A percentile compares a stretch with the other conserved stretches of the same genome.
Evolutionary conservation across 2,888 invertebrate genomes (phyloP).

Genomic region (Hedychridium roseum): DNA sequence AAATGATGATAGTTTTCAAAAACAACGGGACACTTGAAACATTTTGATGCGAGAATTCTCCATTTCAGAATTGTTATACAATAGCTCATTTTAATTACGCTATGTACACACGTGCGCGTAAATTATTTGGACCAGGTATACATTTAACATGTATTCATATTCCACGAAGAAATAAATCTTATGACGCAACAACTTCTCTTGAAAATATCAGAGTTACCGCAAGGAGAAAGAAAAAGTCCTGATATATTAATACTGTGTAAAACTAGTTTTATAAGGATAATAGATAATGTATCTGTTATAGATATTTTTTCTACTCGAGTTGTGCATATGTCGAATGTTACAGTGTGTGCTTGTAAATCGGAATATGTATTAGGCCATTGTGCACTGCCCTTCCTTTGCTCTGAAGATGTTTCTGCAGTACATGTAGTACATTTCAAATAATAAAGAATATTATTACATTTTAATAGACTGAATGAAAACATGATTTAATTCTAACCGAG

Average conservation of each 20-base stretch:
- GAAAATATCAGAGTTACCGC: conserved; percentile 28
- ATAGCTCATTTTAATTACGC: too few relatives aligned
- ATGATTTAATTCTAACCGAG: too few relatives aligned
- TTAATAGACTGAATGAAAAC: background rate
- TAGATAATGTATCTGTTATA: conserved; percentile 53
- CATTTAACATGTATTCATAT: conserved; percentile 18
- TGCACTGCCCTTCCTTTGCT: conserved; percentile 47
- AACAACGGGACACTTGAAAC: too few relatives aligned
- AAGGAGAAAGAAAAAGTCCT: conserved; percentile 31
- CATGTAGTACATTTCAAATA: conserved; percentile 16
- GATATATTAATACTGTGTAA: conserved; percentile 44
- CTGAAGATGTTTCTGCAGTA: conserved; percentile 12
- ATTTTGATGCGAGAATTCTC: too few relatives aligned
- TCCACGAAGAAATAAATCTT: conserved; percentile 19
- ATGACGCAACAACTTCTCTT: conserved; percentile 16
- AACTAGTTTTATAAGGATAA: conserved; percentile 50
- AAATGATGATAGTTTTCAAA: too few relatives aligned
- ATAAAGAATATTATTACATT: conserved; percentile 9
- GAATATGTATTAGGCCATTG: conserved; percentile 37
- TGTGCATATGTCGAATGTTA: conserved; percentile 50
- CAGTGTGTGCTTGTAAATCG: conserved; percentile 46
- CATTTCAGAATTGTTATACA: too few relatives aligned
- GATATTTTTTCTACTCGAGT: conserved; percentile 56
- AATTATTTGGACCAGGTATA: conserved; percentile 22
- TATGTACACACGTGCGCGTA: too few relatives aligned